Base-by-base conservation (phyloP, 2,797 vertebrate genomes). In the Mormyrops boulengeri region DNA sequence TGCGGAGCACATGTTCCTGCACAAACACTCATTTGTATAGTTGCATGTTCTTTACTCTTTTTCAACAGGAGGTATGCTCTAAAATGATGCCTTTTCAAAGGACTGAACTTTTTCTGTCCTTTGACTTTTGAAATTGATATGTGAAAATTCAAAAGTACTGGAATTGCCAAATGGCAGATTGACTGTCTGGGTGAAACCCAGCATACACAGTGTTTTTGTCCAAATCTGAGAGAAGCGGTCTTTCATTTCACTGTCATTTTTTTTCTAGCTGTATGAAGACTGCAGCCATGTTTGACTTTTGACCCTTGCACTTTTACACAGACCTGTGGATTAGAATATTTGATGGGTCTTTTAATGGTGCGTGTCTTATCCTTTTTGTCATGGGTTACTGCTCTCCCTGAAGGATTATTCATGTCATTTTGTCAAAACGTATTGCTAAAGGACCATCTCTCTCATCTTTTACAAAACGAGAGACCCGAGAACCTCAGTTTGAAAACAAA, bases 141-240 rank as follows among this genome's bases (percentile, higher is more conserved):
- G 84, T 87, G 92, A 94, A 93, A 85, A 26, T 92, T 92, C 89
- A 52, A 4, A 89, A 91, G 62, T 93, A 94, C 94, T 95, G 94
- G 94, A 95, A 94, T 92, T 88, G 85, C 88, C 92, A 93, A 91
- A 87, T 93, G 95, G 95, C 93, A 94, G 57, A 52, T 22, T 52
- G 85, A n/a, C 26, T 53, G 47, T 50, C 47, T 87, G 34, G 57
- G 38, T 60, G 17, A 57, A 44, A 22, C 57, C 34, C 50, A 41
- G 14, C 14, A 5, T 3, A 4, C 11, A 0, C 22, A 38, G 50
- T 57, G 52, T 19, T 57, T 87, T 62, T 41, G 49, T 85, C 84
- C 11, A 26, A 26, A 88, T 17, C 62, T 22, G 19, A 69, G 50
- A 88, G 53, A 60, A 19, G 9, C 52, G 0, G 34, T 19, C 52